Conservation (phyloP, 1,140 invertebrate species). For the Oreohelix idahoensis region DNA sequence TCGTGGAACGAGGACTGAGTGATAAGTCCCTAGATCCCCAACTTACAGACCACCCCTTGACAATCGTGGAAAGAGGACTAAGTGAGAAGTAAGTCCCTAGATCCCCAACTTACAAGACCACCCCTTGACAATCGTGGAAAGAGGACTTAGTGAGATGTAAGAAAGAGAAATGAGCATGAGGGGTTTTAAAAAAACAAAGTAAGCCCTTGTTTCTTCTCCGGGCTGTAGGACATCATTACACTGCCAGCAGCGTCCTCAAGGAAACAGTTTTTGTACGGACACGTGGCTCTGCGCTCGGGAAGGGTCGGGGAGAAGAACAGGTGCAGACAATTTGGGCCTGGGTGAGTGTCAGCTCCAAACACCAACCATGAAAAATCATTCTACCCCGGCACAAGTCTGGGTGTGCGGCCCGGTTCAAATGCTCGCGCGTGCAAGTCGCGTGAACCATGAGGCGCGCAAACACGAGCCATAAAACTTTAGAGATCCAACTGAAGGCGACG, state of each 20-base stretch:
- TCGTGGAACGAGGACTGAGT: too few species aligned
- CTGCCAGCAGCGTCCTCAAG: background rate
- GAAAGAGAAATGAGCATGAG: too few species aligned
- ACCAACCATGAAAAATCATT: slow-evolving; percentile 1
- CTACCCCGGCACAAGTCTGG: background rate
- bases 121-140: too few species aligned
- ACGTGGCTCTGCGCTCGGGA: background rate
- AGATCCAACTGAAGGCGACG: background rate
- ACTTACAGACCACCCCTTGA: too few species aligned
- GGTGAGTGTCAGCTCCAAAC: background rate
- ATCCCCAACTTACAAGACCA: too few species aligned
- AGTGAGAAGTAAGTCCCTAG: too few species aligned
- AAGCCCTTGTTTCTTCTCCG: background rate
- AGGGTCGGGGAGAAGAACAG: background rate
- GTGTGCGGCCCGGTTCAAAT: background rate
- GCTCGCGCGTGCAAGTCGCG: background rate
- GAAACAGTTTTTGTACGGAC: background rate
- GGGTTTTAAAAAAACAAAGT: too few species aligned
- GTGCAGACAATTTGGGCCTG: background rate
- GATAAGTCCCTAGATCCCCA: too few species aligned
- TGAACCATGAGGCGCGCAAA: background rate
- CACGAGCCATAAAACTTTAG: background rate
- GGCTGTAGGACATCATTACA: background rate
- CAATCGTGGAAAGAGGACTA: too few species aligned
- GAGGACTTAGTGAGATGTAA: too few species aligned